A percentile compares a stretch with the other conserved stretches of the same genome.
Evolutionary conservation across 2,797 vertebrate species (phyloP).

Genomic region (Schizopygopsis pylzovi): DNA sequence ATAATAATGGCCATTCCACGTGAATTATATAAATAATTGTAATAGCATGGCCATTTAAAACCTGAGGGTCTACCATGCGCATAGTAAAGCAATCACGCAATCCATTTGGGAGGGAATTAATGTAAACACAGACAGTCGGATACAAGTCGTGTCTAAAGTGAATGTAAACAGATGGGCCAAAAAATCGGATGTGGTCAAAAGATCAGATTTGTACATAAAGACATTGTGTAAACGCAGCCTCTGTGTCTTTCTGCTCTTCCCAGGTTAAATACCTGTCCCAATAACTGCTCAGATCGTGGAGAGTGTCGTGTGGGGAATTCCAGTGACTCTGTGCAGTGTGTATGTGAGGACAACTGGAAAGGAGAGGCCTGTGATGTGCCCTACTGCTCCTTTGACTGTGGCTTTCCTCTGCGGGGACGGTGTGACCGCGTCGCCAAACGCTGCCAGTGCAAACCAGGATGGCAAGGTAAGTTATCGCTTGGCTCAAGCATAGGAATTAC

Average conservation of each 20-base stretch:
- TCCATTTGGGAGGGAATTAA: too few relatives aligned
- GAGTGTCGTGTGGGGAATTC: constrained; percentile 79
- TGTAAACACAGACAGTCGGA: too few relatives aligned
- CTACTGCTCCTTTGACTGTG: constrained; percentile 83
- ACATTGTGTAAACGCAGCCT: neutral
- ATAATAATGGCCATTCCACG: too few relatives aligned
- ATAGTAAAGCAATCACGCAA: too few relatives aligned
- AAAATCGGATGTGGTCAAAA: too few relatives aligned
- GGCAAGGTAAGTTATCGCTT: constrained; percentile 86
- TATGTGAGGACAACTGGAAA: constrained; percentile 87
- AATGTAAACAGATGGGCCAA: too few relatives aligned
- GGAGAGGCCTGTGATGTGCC: constrained; percentile 93
- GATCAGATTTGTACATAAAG: too few relatives aligned
- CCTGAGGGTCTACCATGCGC: too few relatives aligned
- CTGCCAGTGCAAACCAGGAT: constrained; percentile 82
- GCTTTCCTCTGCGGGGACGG: constrained; percentile 79
- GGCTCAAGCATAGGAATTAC: neutral
- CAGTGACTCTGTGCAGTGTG: constrained; percentile 78
- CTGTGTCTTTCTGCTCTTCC: neutral
- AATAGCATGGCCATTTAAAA: too few relatives aligned
- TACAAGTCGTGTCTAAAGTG: too few relatives aligned
- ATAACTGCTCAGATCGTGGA: constrained; percentile 90
- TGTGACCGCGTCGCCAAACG: constrained; percentile 76
- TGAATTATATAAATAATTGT: too few relatives aligned
- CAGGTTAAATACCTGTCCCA: constrained; percentile 91